Evolutionary conservation across 2,888 invertebrate species (phyloP), one percentile per base, ranked within the genome.

Genomic region (Luperina testacea): DNA sequence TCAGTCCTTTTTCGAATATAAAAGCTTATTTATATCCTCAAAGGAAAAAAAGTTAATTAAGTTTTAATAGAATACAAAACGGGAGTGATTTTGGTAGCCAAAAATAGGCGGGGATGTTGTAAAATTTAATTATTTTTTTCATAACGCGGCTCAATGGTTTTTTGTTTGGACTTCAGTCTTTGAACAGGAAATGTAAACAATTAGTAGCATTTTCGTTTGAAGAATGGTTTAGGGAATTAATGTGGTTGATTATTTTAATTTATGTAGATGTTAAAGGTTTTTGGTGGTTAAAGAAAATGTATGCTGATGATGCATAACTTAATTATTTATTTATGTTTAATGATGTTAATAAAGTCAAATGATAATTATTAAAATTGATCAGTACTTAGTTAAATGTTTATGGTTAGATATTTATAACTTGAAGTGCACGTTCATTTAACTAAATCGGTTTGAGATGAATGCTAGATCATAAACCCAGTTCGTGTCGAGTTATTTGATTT

Each of bases 81-180:
- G 92, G 96, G 96, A 96, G 96, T 96, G 95, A 93, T 93, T 93
- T 92, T 96, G 96, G 97, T 97, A 97, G 97, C 96, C 95, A 96
- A 96, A 97, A 97, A 97, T 97, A 96, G 97, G 97, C 96, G 97
- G 96, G 92, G 96, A 89, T 93, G 95, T 95, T 96, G 95, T 96
- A 95, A 97, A 96, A 95, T 95, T 94, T 96, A 96, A 96, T 96
- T 96, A 96, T 95, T 96, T 96, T 94, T 94, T 92, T 92, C 77
- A 79, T 80, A 93, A 94, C 95, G 95, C 95, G 95, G 95, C 94
- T 85, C 74, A 59, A 17, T 69, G 32, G 72, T 74, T 87, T 94
- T 96, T 94, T 91, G 90, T 88, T 87, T 82, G 78, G 77, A 90
- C 81, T 83, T 80, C 83, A 81, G 95, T 94, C 94, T 92, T 94